Base-by-base conservation (phyloP, 64 coral and sea anemone species). In the Cladopsammia gracilis region DNA sequence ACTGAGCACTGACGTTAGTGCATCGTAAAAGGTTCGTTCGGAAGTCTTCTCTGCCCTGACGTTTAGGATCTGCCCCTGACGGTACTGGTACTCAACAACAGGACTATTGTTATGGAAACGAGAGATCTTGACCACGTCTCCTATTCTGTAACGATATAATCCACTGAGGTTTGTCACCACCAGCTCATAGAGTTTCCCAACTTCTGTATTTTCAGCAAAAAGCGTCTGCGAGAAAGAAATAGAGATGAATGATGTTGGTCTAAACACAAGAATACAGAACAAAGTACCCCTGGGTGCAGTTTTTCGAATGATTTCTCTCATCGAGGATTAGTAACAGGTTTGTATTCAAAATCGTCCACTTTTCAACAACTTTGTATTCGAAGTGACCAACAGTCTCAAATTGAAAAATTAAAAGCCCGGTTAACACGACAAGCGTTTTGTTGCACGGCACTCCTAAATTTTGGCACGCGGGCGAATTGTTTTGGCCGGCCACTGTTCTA, bases 11-110 rank as follows among this genome's bases (percentile, higher is more conserved):
- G 82, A 70, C 47, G 47, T 75, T 48, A 92, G 90, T 68, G 90
- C 90, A n/a, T 92, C 82, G 25, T 86, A 92, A 6, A 92, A 77
- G 46, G 86, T 47, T n/a, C 49, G 61, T 54, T 93, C 90, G 12
- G 58, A 77, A 1, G 90, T 93, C 25, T 87, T 86, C 82, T 93
- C 90, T 4, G 69, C 68, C 6, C 76, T 82, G 6, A 93, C 58
- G 42, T 86, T 86, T 3, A 93, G 82, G 20, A 93, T 74, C 67
- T 93, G 82, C 7, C 80, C 80, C 13, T 84, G 80, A 68, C 80
- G 80, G 64, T 84, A 84, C 62, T 84, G 80, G 58, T 67, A 84
- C 22, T 84, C 80, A 10, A 72, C 48, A 5, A 89, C 70, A 24
- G 86, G 74, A 13, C 70, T 60, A 23, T 48, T 74, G 61, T 64